Base-by-base conservation (phyloP, 1,140 invertebrate genomes). In the Leptonema lineaticorne region DNA sequence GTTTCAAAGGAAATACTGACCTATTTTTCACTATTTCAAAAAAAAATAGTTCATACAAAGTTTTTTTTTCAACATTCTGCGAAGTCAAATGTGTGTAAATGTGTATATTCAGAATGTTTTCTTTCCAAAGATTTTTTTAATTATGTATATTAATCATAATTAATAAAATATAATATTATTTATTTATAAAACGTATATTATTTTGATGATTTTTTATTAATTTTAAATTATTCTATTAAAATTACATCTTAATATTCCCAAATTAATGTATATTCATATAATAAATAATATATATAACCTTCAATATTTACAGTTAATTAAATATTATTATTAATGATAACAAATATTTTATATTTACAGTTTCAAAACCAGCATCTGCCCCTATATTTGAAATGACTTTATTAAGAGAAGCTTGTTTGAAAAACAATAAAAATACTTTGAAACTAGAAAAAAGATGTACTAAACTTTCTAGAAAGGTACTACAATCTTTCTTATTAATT, bases 401-500 rank as follows among this genome's bases (percentile, higher is more conserved):
- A 5, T 64, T 48, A 18, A 1, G 62, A 4, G 45, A 64, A 50
- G 46, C 62, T 28, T 50, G 41, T 20, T 50, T 64, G n/a, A 64
- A 53, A 30, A 64, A 64, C 26, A 64, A 64, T 16, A 50, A 30
- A 30, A 53, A 29, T 8, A 50, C 50, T 18, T 50, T 64, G 28
- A 64, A 64, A 22, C 28, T 64, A 9, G 62, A 64, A 27, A 64
- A 64, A 22, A 48, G 24, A 50, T 50, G 30, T 33, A 1, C 8
- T 5, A 20, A 26, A 48, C 33, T 64, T 1, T 29, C 45, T 14
- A 41, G 62, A 46, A 64, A 64, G 28, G 62, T 64, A 41, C n/a
- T 4, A 18, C 1, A 11, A 29, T 8, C 14, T 37, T 8, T 37
- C 14, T 37, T 37, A 37, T 14, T 14, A 37, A 37, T 37, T 37